A percentile compares a stretch with the other conserved stretches of the same genome.
Conservation (phyloP, 2,888 invertebrate species). For the Yponomeuta cagnagella region DNA sequence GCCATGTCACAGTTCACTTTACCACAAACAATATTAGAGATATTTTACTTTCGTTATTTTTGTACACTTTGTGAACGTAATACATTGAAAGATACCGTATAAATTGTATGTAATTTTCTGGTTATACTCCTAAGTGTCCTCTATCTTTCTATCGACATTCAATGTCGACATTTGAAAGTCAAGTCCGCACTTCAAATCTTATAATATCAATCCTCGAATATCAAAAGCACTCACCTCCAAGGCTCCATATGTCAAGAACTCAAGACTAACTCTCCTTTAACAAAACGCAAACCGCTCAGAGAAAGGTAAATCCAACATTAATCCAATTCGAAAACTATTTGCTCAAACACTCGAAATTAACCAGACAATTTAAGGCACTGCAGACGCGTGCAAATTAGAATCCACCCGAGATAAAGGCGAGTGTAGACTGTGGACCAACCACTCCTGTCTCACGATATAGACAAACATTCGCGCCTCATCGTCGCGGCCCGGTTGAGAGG, state of each 20-base stretch:
- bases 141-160: no score
- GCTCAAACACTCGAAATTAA: neutral
- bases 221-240: no score
- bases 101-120: neutral
- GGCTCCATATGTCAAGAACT: no score
- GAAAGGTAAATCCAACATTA: neutral
- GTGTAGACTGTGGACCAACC: conserved; percentile 9
- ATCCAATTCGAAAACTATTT: neutral
- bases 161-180: no score
- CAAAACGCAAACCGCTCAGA: neutral
- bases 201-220: no score
- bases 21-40: no score
- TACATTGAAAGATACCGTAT: no score
- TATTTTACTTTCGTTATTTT: no score
- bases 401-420: conserved; percentile 1
- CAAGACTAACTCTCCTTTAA: no score
- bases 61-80: no score
- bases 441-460: conserved; percentile 6
- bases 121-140: neutral
- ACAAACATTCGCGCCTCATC: conserved; percentile 9
- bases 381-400: neutral
- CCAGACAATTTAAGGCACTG: conserved; percentile 1
- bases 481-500: conserved; percentile 29
- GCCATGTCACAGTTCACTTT: no score
- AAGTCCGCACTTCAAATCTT: no score